Evolutionary conservation across 2,888 invertebrate species (phyloP).

Genomic region (Lordiphosa andalusiaca): DNA sequence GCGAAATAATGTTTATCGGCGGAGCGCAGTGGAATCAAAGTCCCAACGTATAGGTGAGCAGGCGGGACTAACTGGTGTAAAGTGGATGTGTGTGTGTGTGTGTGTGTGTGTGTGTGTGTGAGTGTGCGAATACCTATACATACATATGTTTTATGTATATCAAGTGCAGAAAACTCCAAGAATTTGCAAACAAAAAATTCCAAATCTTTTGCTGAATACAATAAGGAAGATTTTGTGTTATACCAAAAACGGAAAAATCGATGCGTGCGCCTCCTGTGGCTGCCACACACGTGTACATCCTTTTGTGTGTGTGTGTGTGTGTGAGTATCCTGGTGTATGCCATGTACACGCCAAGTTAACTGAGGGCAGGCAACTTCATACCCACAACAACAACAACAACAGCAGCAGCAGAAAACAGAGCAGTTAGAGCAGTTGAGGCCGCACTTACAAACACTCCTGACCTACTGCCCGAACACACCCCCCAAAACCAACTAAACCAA

Average conservation of each 20-base stretch:
- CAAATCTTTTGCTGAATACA: slow-evolving; percentile 40
- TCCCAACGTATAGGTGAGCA: slow-evolving; percentile 60
- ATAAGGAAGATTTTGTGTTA: slow-evolving; percentile 67
- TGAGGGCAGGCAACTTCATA: slow-evolving; percentile 66
- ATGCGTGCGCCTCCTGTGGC: slow-evolving; percentile 64
- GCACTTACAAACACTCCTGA: slow-evolving; percentile 71
- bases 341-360: slow-evolving; percentile 63
- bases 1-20: slow-evolving; percentile 57
- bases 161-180: slow-evolving; percentile 29
- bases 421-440: slow-evolving; percentile 33
- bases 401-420: slow-evolving; percentile 29
- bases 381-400: slow-evolving; percentile 61
- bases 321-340: slow-evolving; percentile 30
- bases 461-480: slow-evolving; percentile 39
- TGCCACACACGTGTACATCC: slow-evolving; percentile 34
- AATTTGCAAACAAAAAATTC: slow-evolving; percentile 5
- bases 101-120: slow-evolving; percentile 10
- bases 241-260: slow-evolving; percentile 70
- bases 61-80: slow-evolving; percentile 26
- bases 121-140: slow-evolving; percentile 8
- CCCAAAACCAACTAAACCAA: background rate
- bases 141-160: slow-evolving; percentile 21
- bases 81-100: slow-evolving; percentile 13
- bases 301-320: slow-evolving; percentile 24
- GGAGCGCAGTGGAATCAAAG: slow-evolving; percentile 50